Conservation (phyloP, 2,113 vertebrate genomes). For the Athene noctua region DNA sequence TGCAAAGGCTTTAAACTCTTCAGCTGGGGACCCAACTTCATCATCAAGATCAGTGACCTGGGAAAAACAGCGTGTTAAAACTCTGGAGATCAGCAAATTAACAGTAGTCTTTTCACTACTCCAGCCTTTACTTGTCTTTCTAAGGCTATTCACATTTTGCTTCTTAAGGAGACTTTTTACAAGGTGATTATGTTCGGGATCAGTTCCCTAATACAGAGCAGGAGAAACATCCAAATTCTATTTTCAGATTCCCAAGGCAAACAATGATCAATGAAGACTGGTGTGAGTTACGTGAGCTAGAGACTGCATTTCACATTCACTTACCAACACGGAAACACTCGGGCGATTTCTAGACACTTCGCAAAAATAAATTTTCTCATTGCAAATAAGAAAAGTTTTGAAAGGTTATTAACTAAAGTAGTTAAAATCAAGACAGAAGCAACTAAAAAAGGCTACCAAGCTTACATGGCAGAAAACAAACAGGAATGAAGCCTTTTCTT, state of each 20-base stretch:
- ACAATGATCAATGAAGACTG: neutral
- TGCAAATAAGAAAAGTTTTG: neutral
- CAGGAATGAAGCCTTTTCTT: neutral
- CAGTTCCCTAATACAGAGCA: neutral
- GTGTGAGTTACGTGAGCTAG: neutral
- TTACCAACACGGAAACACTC: neutral
- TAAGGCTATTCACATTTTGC: neutral
- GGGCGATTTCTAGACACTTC: neutral
- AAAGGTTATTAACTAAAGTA: neutral
- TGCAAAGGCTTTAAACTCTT: slow-evolving; percentile 94
- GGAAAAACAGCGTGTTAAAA: neutral
- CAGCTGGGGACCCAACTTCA: slow-evolving; percentile 91
- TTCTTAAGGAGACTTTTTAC: neutral
- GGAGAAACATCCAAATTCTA: neutral
- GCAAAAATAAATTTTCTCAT: neutral
- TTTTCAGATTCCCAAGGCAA: neutral
- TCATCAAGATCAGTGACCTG: slow-evolving; percentile 96
- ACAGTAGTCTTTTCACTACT: neutral
- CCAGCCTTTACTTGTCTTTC: neutral
- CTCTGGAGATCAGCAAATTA: neutral
- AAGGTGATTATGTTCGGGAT: neutral
- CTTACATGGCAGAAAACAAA: neutral
- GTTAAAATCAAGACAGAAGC: neutral
- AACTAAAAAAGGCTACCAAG: neutral
- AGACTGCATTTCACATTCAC: neutral